phyloP scores from a whole-genome alignment of 2,888 invertebrate genomes.

The Atherix ibis region DNA sequence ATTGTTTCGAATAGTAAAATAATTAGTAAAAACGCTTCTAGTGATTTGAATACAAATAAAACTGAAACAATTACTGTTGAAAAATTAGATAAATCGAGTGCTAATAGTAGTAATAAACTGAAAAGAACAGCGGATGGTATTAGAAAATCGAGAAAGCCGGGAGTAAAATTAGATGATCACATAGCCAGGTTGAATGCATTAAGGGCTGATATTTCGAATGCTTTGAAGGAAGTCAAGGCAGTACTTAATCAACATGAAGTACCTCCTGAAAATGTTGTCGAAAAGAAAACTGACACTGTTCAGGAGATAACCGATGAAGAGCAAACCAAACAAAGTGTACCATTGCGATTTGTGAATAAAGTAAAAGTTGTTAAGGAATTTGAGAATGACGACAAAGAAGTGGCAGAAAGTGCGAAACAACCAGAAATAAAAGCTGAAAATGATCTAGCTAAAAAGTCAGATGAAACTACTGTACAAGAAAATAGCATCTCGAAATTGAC shows the following conservation, averaged over 20 bases:
- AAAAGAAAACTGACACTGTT: background rate
- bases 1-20: background rate
- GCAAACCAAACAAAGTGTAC: too few species aligned
- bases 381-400: background rate
- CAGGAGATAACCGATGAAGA: too few species aligned
- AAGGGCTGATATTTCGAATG: constrained; percentile 27
- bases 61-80: constrained; percentile 5
- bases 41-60: constrained; percentile 2
- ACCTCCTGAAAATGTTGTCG: background rate
- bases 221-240: constrained; percentile 27
- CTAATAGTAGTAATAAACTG: background rate
- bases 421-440: too few species aligned
- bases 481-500: too few species aligned
- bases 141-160: background rate
- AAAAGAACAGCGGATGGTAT: background rate
- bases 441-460: too few species aligned
- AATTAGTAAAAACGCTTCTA: constrained; percentile 5
- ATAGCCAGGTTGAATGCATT: constrained; percentile 25
- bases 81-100: background rate
- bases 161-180: constrained; percentile 17
- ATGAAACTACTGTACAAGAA: too few species aligned
- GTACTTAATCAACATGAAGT: constrained; percentile 21
- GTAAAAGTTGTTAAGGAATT: too few species aligned
- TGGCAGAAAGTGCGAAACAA: background rate
- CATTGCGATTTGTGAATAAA: too few species aligned